phyloP scores from a whole-genome alignment of 2,113 vertebrate species.

The Nymphicus hollandicus region DNA sequence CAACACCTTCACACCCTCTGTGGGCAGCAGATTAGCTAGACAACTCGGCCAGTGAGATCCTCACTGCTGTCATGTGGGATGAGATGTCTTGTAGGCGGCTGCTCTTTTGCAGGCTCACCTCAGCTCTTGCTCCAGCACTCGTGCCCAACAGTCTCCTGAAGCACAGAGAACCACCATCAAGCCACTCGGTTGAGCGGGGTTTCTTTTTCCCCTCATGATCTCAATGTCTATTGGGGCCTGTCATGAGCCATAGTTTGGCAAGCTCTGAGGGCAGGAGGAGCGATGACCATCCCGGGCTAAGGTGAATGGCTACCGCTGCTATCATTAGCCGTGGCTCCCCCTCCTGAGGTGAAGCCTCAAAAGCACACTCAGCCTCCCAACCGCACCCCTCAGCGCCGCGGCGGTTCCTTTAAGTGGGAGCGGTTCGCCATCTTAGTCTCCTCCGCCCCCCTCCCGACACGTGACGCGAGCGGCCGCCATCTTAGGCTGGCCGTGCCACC shows the following conservation, averaged over 20 bases:
- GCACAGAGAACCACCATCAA: not conserved
- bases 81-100: fast-evolving
- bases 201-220: fast-evolving
- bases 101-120: not conserved
- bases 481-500: not conserved
- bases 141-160: not conserved
- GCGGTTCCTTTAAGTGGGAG: not conserved
- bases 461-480: slow-evolving; percentile 39
- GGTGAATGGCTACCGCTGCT: too few relatives aligned
- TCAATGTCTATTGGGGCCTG: fast-evolving
- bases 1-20: not conserved
- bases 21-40: not conserved
- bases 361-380: too few relatives aligned
- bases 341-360: not conserved
- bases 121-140: not conserved
- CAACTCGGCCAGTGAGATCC: not conserved
- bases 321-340: too few relatives aligned
- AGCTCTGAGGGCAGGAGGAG: too few relatives aligned
- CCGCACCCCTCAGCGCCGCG: fast-evolving
- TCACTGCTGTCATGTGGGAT: fast-evolving
- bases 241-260: too few relatives aligned
- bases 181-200: fast-evolving
- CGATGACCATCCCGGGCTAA: too few relatives aligned
- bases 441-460: slow-evolving; percentile 7
- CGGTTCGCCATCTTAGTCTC: slow-evolving; percentile 45